Evolutionary conservation across 2,888 invertebrate genomes (phyloP).

Genomic region (Syrphus vitripennis): DNA sequence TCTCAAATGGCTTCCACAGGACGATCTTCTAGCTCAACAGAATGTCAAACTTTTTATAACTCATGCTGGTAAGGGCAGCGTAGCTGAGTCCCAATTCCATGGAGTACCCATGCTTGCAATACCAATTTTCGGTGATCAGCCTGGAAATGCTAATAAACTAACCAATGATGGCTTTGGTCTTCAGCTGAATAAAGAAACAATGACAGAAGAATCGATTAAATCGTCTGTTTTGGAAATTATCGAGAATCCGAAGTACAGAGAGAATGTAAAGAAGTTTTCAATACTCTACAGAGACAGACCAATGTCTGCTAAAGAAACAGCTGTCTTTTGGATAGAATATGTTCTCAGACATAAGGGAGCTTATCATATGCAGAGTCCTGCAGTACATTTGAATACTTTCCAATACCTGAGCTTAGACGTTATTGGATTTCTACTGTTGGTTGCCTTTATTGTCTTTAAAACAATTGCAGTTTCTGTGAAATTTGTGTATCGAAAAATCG

Average conservation of each 20-base stretch:
- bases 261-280: conserved; percentile 79
- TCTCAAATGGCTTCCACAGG: conserved; percentile 82
- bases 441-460: conserved; percentile 59
- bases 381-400: conserved; percentile 81
- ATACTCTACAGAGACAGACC: conserved; percentile 82
- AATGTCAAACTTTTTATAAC: conserved; percentile 82
- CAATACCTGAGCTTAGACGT: conserved; percentile 82
- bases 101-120: conserved; percentile 88
- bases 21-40: conserved; percentile 88
- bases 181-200: not conserved
- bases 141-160: conserved; percentile 88
- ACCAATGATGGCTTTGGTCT: conserved; percentile 83
- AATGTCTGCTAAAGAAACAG: conserved; percentile 81
- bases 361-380: conserved; percentile 82
- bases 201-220: conserved; percentile 38
- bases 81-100: conserved; percentile 89
- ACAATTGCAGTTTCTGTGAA: not conserved
- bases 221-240: conserved; percentile 63
- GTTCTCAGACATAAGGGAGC: conserved; percentile 84
- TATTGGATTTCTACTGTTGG: conserved; percentile 71
- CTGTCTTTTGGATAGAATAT: conserved; percentile 84
- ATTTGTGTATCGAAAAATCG: not conserved
- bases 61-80: conserved; percentile 84
- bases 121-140: conserved; percentile 90
- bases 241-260: conserved; percentile 72